phyloP scores from a whole-genome alignment of 2,888 invertebrate species.

The Linyphia triangularis region DNA sequence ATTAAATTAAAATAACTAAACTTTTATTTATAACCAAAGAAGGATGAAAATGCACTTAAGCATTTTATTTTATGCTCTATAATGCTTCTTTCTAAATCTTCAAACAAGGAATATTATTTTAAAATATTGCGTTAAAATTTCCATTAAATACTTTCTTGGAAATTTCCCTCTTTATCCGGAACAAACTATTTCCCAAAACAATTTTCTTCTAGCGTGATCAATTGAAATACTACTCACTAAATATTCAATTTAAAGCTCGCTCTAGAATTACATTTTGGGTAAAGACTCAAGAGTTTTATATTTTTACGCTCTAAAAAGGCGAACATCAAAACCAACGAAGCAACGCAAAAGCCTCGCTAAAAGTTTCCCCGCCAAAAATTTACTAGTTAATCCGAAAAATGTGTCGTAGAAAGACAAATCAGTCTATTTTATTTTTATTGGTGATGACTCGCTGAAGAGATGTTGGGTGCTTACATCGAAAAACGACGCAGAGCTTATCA shows the following conservation, averaged over 20 bases:
- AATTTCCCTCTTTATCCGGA: no score
- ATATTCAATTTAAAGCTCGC: conserved; percentile 36
- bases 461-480: neutral
- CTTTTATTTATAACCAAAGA: no score
- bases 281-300: neutral
- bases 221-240: neutral
- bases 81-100: no score
- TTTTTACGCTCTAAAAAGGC: neutral
- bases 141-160: no score
- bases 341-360: neutral
- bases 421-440: neutral
- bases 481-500: neutral
- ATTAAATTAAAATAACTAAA: no score
- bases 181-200: neutral
- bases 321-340: neutral
- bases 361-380: neutral
- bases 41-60: no score
- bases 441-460: neutral
- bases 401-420: neutral
- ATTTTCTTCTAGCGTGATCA: neutral
- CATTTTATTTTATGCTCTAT: no score
- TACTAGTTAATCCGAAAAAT: neutral
- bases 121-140: no score
- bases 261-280: neutral
- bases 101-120: no score